Conservation (phyloP, 2,888 invertebrate genomes). For the Thumatha senex region DNA sequence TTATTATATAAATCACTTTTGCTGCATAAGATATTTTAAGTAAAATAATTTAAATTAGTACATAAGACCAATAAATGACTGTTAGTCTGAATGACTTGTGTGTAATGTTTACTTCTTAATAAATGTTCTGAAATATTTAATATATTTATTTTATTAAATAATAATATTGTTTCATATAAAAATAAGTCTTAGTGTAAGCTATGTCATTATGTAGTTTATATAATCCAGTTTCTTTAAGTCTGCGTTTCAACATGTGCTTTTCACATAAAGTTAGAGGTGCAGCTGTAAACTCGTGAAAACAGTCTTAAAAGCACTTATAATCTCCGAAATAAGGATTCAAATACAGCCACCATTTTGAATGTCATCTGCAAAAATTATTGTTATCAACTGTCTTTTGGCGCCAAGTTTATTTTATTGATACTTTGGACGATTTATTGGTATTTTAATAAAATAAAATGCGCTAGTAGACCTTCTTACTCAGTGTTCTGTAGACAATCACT, state of each 20-base stretch:
- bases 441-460: background rate
- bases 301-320: conserved; percentile 7
- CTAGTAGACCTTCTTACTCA: no score
- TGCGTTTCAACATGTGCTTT: conserved; percentile 42
- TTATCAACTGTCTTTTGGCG: conserved; percentile 61
- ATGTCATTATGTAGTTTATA: no score
- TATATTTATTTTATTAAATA: background rate
- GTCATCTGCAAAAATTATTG: background rate
- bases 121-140: no score
- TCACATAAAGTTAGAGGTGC: conserved; percentile 17
- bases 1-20: no score
- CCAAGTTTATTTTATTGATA: conserved; percentile 56
- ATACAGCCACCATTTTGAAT: background rate
- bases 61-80: no score
- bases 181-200: no score
- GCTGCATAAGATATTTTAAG: no score
- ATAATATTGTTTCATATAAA: no score
- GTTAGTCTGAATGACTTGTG: no score
- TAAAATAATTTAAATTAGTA: no score
- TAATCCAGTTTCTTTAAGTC: conserved; percentile 26
- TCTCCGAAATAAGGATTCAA: background rate
- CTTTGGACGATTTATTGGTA: conserved; percentile 41
- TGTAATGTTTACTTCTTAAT: no score
- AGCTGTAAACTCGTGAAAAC: background rate
- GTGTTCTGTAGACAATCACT: no score